Evolutionary conservation across 2,888 invertebrate genomes (phyloP), one percentile per base, ranked within the genome.

Genomic region (Epiblema foenella): DNA sequence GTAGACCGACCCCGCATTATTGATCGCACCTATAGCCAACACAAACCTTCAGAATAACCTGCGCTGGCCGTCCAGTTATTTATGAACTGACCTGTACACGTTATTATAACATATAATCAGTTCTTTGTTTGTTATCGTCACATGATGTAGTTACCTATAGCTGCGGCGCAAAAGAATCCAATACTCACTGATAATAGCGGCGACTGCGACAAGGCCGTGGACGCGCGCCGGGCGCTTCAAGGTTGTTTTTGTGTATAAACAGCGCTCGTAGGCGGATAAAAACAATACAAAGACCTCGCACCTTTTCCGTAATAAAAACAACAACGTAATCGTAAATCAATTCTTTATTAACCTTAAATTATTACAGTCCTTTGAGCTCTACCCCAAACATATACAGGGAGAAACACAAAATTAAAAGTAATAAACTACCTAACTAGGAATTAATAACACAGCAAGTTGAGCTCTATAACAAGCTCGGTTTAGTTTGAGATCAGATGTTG

Each of bases 161-260:
- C 42, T 81, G 75, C 84, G 80, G 74, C 83, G 85, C 82, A 85
- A 79, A 64, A 67, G 62, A 72, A 71, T 63, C 52, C 56, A 68
- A 72, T 68, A 72, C 76, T 78, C 64, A 73, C 76, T 78, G 83
- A 81, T 79, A 79, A 80, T 70, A 72, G 63, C 72, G 57, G 33
- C 33, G 8, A 29, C 29, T 29, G 33, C 33, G 33, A 69, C 76
- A 78, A 78, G 78, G 78, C 75, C 76, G 75, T 83, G 74, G 85
- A 84, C 85, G 65, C 72, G 66, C 65, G 72, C 83, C 82, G 76
- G 54, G 77, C 71, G 76, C 73, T 72, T 80, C 93, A 93, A 93
- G 93, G 93, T 91, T 91, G 83, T 81, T 86, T 87, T 93, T 93
- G 93, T 93, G 86, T 93, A 84, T 91, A 93, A 93, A 92, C 92